Percentiles rank a stretch among this genome's conserved stretches.
phyloP scores from a whole-genome alignment of 2,888 invertebrate species.

The Callosobruchus maculatus region DNA sequence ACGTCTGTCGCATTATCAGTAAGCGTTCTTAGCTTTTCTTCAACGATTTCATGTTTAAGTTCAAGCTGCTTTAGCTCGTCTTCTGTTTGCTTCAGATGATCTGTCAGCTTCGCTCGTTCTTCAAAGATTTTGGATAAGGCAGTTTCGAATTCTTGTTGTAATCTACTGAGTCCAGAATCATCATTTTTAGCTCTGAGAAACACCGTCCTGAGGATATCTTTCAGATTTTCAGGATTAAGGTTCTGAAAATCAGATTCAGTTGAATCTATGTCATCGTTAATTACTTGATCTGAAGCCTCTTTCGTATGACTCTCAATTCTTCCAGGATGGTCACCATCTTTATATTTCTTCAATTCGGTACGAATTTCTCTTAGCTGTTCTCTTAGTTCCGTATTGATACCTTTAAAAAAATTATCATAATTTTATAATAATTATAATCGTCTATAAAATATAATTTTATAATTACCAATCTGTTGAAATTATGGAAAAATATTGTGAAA shows the following conservation, averaged over 20 bases:
- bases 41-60: slow-evolving; percentile 24
- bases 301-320: background rate
- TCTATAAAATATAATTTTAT: too few species aligned
- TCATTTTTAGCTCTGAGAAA: background rate
- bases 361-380: slow-evolving; percentile 55
- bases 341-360: slow-evolving; percentile 8
- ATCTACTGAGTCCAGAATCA: background rate
- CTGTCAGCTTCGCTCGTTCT: background rate
- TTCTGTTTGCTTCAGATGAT: slow-evolving; percentile 9
- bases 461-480: too few species aligned
- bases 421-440: too few species aligned
- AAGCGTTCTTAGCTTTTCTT: slow-evolving; percentile 23
- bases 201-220: slow-evolving; percentile 2
- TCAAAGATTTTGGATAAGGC: background rate
- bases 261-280: background rate
- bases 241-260: background rate
- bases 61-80: slow-evolving; percentile 18
- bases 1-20: slow-evolving; percentile 21
- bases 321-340: background rate
- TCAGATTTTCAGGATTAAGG: slow-evolving; percentile 7
- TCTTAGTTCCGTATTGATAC: slow-evolving; percentile 65
- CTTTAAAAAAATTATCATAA: slow-evolving; percentile 33
- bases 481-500: too few species aligned
- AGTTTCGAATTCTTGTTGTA: background rate
- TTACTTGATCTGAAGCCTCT: background rate